These are phyloP conservation scores for Peromyscus aztecus DNA, from an alignment of 2,797 vertebrate species.

Conservation along the genomic window DNA sequence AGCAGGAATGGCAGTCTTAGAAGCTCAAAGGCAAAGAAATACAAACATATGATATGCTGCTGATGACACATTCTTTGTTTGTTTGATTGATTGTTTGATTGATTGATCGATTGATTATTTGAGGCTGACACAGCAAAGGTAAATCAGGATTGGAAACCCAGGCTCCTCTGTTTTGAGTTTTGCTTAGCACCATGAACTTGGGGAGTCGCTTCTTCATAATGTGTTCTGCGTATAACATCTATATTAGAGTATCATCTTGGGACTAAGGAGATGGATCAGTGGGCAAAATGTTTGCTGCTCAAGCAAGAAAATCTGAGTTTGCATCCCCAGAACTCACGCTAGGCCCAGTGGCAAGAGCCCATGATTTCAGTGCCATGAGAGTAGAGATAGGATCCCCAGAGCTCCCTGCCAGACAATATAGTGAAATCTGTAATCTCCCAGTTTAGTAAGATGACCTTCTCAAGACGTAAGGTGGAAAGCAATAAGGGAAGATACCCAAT, in stretches of 20 bases:
- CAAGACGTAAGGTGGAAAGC: background rate
- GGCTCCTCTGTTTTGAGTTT: background rate
- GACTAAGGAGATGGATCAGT: background rate
- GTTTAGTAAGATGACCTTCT: background rate
- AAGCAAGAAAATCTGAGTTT: background rate
- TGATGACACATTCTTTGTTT: background rate
- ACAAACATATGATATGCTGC: background rate
- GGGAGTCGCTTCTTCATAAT: background rate
- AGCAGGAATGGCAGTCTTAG: background rate
- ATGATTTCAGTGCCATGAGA: background rate
- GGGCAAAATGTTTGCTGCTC: background rate
- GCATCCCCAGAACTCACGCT: background rate
- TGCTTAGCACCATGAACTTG: background rate
- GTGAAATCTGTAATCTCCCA: background rate
- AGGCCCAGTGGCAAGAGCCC: background rate
- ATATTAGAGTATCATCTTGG: background rate
- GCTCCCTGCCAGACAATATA: background rate
- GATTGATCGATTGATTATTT: background rate
- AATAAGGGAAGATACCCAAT: background rate
- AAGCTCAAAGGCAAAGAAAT: slow-evolving; percentile 29
- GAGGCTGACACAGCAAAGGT: background rate
- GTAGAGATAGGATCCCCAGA: background rate
- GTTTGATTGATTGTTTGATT: background rate
- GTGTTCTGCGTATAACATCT: background rate
- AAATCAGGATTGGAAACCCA: background rate